Conservation (phyloP, 1,140 invertebrate genomes). For the Bathynomus jamesi region DNA sequence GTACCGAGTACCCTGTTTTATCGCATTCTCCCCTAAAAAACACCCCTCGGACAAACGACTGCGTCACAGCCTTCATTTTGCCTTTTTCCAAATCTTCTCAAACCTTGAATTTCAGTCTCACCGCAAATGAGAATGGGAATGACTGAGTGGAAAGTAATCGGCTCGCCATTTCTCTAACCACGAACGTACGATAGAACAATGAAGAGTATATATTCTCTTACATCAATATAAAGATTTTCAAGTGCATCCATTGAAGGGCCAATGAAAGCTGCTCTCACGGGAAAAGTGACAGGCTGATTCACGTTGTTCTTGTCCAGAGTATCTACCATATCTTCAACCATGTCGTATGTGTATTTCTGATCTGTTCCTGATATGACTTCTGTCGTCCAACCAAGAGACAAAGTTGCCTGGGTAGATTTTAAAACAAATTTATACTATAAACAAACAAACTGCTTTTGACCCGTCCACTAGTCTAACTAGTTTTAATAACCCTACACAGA, state of each 20-base stretch:
- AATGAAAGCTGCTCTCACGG: constrained; percentile 64
- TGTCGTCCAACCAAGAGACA: constrained; percentile 85
- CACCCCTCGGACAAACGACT: too few relatives aligned
- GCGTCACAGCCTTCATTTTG: too few relatives aligned
- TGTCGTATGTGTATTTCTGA: constrained; percentile 56
- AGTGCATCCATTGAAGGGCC: constrained; percentile 51
- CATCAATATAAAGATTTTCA: background rate
- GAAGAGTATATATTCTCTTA: too few relatives aligned
- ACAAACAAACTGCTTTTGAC: background rate
- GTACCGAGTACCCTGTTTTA: too few relatives aligned
- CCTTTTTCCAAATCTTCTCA: too few relatives aligned
- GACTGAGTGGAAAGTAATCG: too few relatives aligned
- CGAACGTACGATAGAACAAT: too few relatives aligned
- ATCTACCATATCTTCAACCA: constrained; percentile 65
- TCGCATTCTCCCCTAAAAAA: too few relatives aligned
- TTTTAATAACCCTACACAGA: background rate
- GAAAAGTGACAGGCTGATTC: constrained; percentile 65
- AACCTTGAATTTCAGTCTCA: too few relatives aligned
- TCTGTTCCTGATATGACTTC: constrained; percentile 44
- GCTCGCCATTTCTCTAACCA: too few relatives aligned
- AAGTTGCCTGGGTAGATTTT: constrained; percentile 49
- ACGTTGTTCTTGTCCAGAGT: constrained; percentile 51
- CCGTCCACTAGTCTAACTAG: background rate
- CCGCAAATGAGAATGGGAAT: too few relatives aligned
- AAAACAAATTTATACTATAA: background rate